Evolutionary conservation across 2,113 vertebrate genomes (phyloP).

Genomic region (Notarius quadriscutis): DNA sequence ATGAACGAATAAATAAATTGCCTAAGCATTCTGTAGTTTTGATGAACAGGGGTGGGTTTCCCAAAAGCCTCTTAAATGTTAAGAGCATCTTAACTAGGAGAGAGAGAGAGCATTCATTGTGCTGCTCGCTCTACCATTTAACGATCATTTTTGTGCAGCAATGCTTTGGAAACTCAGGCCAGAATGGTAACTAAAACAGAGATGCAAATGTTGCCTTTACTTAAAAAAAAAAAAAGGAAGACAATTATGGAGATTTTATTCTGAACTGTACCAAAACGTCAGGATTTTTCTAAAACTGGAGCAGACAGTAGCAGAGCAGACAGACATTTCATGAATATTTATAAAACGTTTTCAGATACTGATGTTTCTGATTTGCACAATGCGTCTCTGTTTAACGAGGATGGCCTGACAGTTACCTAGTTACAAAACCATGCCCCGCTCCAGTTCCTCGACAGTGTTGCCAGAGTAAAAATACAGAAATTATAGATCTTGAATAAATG

Average conservation of each 20-base stretch:
- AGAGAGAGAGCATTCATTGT: too few species aligned
- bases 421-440: not conserved
- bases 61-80: too few species aligned
- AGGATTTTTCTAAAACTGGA: not conserved
- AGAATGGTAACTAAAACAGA: not conserved
- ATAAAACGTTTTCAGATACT: not conserved
- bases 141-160: too few species aligned
- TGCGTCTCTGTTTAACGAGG: not conserved
- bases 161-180: too few species aligned
- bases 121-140: too few species aligned
- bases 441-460: not conserved
- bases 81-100: too few species aligned
- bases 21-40: not conserved
- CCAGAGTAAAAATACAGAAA: not conserved
- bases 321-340: conserved; percentile 4
- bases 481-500: not conserved
- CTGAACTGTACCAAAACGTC: not conserved
- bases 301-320: not conserved
- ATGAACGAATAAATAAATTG: not conserved
- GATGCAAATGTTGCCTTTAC: not conserved
- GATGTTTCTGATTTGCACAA: not conserved
- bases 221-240: not conserved
- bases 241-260: conserved; percentile 12
- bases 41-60: not conserved
- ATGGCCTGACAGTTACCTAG: not conserved